Evolutionary conservation across 2,113 vertebrate species (phyloP), one percentile per base, ranked within the genome.

Genomic region (Hipposideros armiger): DNA sequence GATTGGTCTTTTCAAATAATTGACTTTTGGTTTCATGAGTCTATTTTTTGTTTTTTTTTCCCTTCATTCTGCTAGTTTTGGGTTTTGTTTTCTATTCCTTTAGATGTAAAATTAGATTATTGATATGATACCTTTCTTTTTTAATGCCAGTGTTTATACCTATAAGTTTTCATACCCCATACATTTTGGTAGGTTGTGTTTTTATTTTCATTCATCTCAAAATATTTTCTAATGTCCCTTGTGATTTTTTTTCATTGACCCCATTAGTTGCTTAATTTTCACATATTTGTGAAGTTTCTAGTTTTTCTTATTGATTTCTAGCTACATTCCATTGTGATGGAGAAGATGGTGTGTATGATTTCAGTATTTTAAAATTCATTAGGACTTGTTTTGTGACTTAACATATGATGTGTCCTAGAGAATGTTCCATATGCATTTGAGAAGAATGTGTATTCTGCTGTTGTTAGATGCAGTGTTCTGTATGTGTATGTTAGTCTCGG

Each of bases 221-320:
- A 64, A 22, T 86, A 36, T 72, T 82, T 87, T 70, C 52, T 40
- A 58, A 42, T 70, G 85, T 83, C 4, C 9, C 9, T n/a, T 83
- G 13, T 45, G 22, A 24, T 50, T 67, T 89, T 83, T 47, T 7
- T 84, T 66, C 58, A 96, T 56, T 83, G 47, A 92, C 30, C 7
- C 11, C 28, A 30, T 78, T 78, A 52, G n/a, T 47, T 58, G 45
- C 77, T 92, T 66, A n/a, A 56, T 70, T 96, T 95, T 94, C 47
- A 58, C 26, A 5, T 42, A 45, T 67, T 73, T 88, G 28, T 83
- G 40, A 66, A 73, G 88, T 94, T 80, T 83, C 22, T 60, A 36
- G 52, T 84, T 88, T 84, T 87, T n/a, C 22, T 94, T 74, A 32
- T 56, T 84, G 40, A 60, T n/a, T 77, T 54, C 45, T 91, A 45